Conservation (phyloP, 2,888 invertebrate species). For the Monochamus alternatus region DNA sequence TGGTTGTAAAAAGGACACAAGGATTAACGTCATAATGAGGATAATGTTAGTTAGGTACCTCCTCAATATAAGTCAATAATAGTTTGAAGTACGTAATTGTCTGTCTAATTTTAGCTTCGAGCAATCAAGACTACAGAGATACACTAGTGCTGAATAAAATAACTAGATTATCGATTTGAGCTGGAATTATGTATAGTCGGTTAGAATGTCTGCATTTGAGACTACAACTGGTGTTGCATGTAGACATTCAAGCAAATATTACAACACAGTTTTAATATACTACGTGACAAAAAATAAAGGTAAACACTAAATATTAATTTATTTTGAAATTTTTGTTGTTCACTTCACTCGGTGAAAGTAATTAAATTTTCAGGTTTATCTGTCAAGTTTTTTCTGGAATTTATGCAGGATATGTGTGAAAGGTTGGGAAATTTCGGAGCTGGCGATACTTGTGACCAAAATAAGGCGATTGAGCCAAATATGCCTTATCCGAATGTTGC, state of each 20-base stretch:
- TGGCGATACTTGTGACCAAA: too few species aligned
- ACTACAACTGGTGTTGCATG: not conserved
- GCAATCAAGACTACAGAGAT: not conserved
- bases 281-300: too few species aligned
- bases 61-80: slow-evolving; percentile 3
- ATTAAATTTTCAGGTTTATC: too few species aligned
- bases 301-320: too few species aligned
- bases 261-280: not conserved
- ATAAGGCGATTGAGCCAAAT: too few species aligned
- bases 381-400: too few species aligned
- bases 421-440: too few species aligned
- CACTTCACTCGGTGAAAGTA: too few species aligned
- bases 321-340: too few species aligned
- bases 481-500: too few species aligned
- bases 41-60: not conserved
- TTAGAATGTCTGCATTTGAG: not conserved
- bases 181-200: not conserved
- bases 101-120: not conserved
- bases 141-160: not conserved
- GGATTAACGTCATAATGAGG: not conserved
- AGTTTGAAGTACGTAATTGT: not conserved
- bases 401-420: too few species aligned
- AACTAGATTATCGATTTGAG: slow-evolving; percentile 4
- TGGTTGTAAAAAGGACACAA: not conserved
- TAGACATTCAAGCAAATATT: not conserved